Base-by-base conservation (phyloP, 1,140 invertebrate species). In the Artemia franciscana region DNA sequence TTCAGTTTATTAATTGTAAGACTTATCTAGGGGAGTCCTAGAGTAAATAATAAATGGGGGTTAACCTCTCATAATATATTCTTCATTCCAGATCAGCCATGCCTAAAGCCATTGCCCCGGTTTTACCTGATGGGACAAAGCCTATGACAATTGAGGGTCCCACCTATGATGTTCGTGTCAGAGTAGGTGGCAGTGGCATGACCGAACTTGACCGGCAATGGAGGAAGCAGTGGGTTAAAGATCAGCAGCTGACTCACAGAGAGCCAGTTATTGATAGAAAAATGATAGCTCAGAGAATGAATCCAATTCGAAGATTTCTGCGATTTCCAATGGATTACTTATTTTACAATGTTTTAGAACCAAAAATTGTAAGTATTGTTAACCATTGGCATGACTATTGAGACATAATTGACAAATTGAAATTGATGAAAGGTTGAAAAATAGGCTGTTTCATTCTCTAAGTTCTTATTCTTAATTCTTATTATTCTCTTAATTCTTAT, bases 141-240 rank as follows among this genome's bases (percentile, higher is more conserved):
- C 79, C 84, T 27, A 84, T 90, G 78, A 67, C 72, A 62, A 85
- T 92, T 67, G 76, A 76, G 63, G 85, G 86, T 2, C 39, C 39
- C 1, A 51, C 12, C 39, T 51, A 18, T 12, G 39, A 51, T 51
- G 39, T 51, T 18, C 1, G 39, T 15, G 39, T 51, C 21, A 82
- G 86, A 61, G 78, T 85, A 73, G 77, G 74, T 18, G 71, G 71
- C 0, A 68, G 81, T 59, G 86, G 86, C 62, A 91, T 91, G 86
- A 82, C 81, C 5, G 75, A 83, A 69, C 82, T 80, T n/a, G 88
- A 91, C 75, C 78, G 88, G 66, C 80, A 80, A 57, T 91, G 83
- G 80, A 78, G 88, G 63, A 82, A 81, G 66, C 79, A 89, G 70
- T 92, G 82, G 81, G 66, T 91, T 1, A 81, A 88, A 70, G 87